Evolutionary conservation across 1,140 invertebrate species (phyloP).

Genomic region (Drosophila rufa): DNA sequence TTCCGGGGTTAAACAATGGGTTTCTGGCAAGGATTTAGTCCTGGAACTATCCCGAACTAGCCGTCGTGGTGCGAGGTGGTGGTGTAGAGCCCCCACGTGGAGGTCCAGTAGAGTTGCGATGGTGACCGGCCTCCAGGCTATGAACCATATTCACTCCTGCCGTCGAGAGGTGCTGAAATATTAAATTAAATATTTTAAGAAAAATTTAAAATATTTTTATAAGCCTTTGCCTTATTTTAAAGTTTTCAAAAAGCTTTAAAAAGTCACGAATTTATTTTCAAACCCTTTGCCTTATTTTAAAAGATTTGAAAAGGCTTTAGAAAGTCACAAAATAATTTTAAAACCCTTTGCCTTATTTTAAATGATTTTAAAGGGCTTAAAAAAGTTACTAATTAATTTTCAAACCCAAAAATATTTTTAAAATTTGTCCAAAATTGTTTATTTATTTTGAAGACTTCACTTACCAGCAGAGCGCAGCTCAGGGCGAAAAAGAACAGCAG

Average conservation of each 20-base stretch:
- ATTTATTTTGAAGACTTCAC: background rate
- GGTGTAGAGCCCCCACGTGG: slow-evolving; percentile 42
- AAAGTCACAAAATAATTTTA: too few species aligned
- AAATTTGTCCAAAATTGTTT: background rate
- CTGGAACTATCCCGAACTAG: slow-evolving; percentile 28
- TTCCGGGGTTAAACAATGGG: background rate
- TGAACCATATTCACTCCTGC: slow-evolving; percentile 22
- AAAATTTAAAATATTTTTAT: too few species aligned
- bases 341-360: too few species aligned
- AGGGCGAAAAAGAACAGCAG: slow-evolving; percentile 53
- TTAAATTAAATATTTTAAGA: background rate
- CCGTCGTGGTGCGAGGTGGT: slow-evolving; percentile 46
- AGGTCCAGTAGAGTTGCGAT: slow-evolving; percentile 39
- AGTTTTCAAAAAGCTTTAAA: too few species aligned
- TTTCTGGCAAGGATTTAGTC: too few species aligned
- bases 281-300: too few species aligned
- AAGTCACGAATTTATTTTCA: too few species aligned
- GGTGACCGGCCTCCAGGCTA: slow-evolving; percentile 9
- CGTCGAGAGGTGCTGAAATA: slow-evolving; percentile 34
- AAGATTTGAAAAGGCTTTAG: too few species aligned
- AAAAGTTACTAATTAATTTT: too few species aligned
- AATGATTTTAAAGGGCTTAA: too few species aligned
- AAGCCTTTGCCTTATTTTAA: background rate
- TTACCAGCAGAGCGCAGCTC: slow-evolving; percentile 57
- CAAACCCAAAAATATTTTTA: background rate